Conservation (phyloP, 2,797 vertebrate genomes). For the Smutsia temminckii region DNA sequence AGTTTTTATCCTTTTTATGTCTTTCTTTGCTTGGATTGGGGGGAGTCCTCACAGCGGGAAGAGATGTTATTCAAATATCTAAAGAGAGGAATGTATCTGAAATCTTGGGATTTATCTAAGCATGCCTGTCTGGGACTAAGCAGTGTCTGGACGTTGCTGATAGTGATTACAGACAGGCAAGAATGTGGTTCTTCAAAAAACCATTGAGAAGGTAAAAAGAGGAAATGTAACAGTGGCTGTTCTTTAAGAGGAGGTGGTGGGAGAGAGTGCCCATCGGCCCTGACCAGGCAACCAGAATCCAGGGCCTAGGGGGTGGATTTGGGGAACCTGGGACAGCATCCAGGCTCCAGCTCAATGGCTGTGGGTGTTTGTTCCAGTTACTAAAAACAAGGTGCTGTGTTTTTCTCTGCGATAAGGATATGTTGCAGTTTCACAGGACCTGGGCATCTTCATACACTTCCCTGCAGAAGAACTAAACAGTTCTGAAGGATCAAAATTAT, state of each 20-base stretch:
- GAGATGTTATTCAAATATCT: neutral
- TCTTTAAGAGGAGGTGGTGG: neutral
- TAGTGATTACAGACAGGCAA: neutral
- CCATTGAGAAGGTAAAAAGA: neutral
- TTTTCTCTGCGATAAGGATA: neutral
- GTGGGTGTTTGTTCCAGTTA: neutral
- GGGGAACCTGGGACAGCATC: neutral
- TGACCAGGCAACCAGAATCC: neutral
- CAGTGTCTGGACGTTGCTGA: neutral
- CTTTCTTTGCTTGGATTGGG: neutral
- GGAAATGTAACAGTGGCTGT: neutral
- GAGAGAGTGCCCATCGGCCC: neutral
- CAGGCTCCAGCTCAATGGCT: neutral
- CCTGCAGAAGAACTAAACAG: neutral
- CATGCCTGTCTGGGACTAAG: neutral
- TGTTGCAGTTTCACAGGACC: neutral
- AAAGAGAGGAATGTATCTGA: neutral
- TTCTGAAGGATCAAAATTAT: neutral
- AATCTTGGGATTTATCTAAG: neutral
- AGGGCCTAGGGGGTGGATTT: neutral
- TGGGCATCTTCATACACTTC: neutral
- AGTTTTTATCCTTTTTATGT: neutral
- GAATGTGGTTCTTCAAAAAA: neutral
- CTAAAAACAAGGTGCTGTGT: neutral
- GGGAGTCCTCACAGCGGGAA: neutral